phyloP scores from a whole-genome alignment of 2,888 invertebrate species.

The Nephrotoma flavescens region DNA sequence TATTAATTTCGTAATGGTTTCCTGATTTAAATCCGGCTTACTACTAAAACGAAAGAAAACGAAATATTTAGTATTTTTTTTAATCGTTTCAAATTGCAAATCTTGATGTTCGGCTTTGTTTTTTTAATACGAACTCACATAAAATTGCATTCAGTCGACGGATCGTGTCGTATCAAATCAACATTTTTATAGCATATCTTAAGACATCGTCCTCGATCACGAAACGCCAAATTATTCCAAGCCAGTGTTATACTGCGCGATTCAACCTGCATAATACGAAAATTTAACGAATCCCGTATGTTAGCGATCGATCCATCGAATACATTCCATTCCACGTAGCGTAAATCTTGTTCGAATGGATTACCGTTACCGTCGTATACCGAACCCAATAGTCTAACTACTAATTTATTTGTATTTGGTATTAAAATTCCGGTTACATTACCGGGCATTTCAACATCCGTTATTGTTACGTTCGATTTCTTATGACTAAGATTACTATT shows the following conservation, averaged over 20 bases:
- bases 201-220: conserved; percentile 8
- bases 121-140: conserved; percentile 16
- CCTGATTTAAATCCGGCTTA: not conserved
- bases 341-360: conserved; percentile 25
- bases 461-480: conserved; percentile 1
- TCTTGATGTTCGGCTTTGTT: not conserved
- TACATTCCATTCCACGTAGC: conserved; percentile 30
- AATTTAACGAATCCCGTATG: not conserved
- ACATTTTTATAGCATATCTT: conserved; percentile 11
- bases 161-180: conserved; percentile 9
- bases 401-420: conserved; percentile 23
- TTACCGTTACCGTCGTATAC: conserved; percentile 24
- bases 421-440: conserved; percentile 29
- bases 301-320: not conserved
- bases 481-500: not conserved
- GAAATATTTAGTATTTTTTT: too few relatives aligned
- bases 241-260: conserved; percentile 25
- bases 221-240: conserved; percentile 12
- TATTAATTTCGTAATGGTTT: conserved; percentile 10
- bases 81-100: not conserved
- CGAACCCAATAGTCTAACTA: conserved; percentile 26
- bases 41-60: not conserved
- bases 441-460: conserved; percentile 24
- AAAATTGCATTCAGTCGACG: conserved; percentile 13
- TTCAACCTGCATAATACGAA: conserved; percentile 14